Base-by-base conservation (phyloP, 2,113 vertebrate genomes). In the Seriola aureovittata region DNA sequence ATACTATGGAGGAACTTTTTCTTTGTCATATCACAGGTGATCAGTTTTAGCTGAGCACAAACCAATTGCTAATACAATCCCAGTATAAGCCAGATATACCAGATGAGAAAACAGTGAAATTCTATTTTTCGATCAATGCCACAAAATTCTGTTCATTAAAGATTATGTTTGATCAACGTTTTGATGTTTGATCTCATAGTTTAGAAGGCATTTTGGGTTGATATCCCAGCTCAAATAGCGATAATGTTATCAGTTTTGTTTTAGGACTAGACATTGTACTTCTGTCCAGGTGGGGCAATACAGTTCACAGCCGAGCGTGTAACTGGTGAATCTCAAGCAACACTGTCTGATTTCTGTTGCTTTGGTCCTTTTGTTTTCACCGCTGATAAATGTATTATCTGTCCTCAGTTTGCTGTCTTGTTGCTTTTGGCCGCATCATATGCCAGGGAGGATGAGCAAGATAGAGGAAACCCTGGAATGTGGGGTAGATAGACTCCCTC, bases 321-420 rank as follows among this genome's bases (percentile, higher is more conserved):
- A 75, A 59, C 77, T 81, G 80, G 73, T 70, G 63, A 87, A 78
- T 87, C 69, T 90, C 75, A 70, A 55, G 59, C 77, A 81, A 71
- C 78, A 40, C 86, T 50, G 14, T 62, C 55, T 65, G 77, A 80
- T 88, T 77, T 62, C 44, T 32, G 52, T n/a, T 16, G 42, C 84
- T 91, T 82, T 81, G 78, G 65, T 88, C 54, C 57, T 79, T 77
- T 87, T 92, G 87, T 92, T 91, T 88, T 81, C 57, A 25, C 77
- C 73, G 82, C 80, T 88, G 89, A 89, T 90, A 90, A 78, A 78
- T 12, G 59, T 75, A 85, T 88, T 93, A 92, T 91, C 92, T 88
- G 59, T 69, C 57, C 46, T 58, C 85, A 65, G 69, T 80, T 34
- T 23, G 67, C 57, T 76, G 79, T 63, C 75, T 29, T 91, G 89